Evolutionary conservation across 92 coral and sea anemone species (phyloP).

Genomic region (Plumapathes pennacea): DNA sequence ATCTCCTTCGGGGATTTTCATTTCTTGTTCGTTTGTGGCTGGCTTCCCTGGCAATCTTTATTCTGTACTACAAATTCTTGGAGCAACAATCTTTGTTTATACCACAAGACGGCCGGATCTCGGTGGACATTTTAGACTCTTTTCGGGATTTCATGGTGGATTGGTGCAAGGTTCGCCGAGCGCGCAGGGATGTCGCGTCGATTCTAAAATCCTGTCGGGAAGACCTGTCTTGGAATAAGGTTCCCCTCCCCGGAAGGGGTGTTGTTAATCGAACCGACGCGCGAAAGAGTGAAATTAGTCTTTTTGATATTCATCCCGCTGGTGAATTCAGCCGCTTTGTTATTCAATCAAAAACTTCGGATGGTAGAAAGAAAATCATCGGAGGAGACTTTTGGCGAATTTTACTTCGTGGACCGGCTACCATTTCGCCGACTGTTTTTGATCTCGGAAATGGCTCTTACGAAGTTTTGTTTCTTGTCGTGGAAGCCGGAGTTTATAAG

Average conservation of each 20-base stretch:
- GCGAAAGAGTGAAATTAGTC: slow-evolving; percentile 56
- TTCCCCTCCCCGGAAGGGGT: slow-evolving; percentile 12
- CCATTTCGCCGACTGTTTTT: slow-evolving; percentile 75
- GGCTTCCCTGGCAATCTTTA: slow-evolving; percentile 18
- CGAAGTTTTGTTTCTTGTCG: slow-evolving; percentile 76
- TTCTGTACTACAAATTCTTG: slow-evolving; percentile 14
- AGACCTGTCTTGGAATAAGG: slow-evolving; percentile 59
- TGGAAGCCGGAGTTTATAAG: slow-evolving; percentile 85
- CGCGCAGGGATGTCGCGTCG: slow-evolving; percentile 53
- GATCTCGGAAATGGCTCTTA: slow-evolving; percentile 83
- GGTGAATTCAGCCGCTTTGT: slow-evolving; percentile 94
- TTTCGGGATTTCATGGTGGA: slow-evolving; percentile 57
- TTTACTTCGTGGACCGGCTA: slow-evolving; percentile 72
- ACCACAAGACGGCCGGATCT: not conserved
- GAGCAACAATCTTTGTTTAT: slow-evolving; percentile 3
- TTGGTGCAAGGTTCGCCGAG: slow-evolving; percentile 88
- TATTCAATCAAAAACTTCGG: slow-evolving; percentile 66
- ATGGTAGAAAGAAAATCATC: slow-evolving; percentile 59
- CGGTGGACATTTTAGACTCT: not conserved
- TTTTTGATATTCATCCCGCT: slow-evolving; percentile 67
- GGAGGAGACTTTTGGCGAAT: slow-evolving; percentile 98
- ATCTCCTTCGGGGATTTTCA: too few relatives aligned
- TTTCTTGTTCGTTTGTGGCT: slow-evolving; percentile 33
- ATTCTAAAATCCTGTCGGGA: slow-evolving; percentile 50
- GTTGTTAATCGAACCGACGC: slow-evolving; percentile 67